A percentile compares a stretch with the other conserved stretches of the same genome.
Conservation (phyloP, 2,797 vertebrate species). For the Chelmon rostratus region DNA sequence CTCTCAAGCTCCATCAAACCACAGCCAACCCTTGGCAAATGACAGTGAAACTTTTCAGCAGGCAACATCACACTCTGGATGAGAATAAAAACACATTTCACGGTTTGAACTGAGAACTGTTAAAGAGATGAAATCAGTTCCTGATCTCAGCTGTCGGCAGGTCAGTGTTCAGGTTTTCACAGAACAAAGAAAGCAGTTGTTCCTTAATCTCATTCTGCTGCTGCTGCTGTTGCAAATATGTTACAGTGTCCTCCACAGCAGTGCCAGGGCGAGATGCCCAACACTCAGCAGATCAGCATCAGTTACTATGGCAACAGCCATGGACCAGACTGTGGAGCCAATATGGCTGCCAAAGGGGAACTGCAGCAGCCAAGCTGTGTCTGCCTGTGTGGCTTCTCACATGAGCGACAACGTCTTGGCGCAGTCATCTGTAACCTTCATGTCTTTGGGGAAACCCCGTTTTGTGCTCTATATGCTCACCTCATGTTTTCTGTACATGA, state of each 20-base stretch:
- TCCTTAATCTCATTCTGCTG: slow-evolving; percentile 7
- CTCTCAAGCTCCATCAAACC: neutral
- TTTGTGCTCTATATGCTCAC: neutral
- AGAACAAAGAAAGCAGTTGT: slow-evolving; percentile 2
- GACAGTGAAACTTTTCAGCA: neutral
- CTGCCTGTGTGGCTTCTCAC: slow-evolving; percentile 49
- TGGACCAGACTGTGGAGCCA: slow-evolving; percentile 57
- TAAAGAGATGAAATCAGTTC: neutral
- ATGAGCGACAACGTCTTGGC: slow-evolving; percentile 34
- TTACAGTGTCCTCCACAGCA: slow-evolving; percentile 35
- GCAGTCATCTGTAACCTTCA: slow-evolving; percentile 2
- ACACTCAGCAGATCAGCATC: slow-evolving; percentile 63
- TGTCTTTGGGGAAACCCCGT: slow-evolving; percentile 6
- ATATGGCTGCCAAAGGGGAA: slow-evolving; percentile 67
- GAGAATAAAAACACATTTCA: neutral
- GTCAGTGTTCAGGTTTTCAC: slow-evolving; percentile 5
- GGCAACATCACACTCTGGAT: too few relatives aligned
- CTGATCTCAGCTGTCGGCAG: neutral
- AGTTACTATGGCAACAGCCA: slow-evolving; percentile 71
- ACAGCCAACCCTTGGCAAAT: neutral
- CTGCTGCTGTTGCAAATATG: slow-evolving; percentile 40
- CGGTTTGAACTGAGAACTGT: too few relatives aligned
- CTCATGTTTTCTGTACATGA: neutral
- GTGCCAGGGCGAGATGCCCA: slow-evolving; percentile 53
- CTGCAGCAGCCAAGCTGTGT: slow-evolving; percentile 56